Conservation (phyloP, 2,113 vertebrate genomes). For the Siniperca knerii region DNA sequence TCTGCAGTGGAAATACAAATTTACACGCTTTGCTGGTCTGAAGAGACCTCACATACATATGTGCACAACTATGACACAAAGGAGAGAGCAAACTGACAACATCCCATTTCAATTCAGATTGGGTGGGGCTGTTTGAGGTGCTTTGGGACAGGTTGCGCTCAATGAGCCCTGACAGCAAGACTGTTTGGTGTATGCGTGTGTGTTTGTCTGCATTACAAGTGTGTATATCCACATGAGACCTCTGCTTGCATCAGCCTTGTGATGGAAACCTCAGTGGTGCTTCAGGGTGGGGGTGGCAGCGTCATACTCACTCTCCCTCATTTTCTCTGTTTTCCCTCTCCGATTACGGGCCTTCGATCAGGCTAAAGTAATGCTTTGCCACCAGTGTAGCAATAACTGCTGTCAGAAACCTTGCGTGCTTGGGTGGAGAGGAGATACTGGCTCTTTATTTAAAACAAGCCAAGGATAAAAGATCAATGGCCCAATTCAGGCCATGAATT, state of each 20-base stretch:
- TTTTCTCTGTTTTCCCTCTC: slow-evolving; percentile 65
- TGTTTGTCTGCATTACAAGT: slow-evolving; percentile 59
- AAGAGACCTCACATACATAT: slow-evolving; percentile 36
- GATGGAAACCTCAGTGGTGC: slow-evolving; percentile 64
- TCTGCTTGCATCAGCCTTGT: slow-evolving; percentile 59
- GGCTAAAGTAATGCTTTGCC: slow-evolving; percentile 71
- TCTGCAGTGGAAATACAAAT: slow-evolving; percentile 37
- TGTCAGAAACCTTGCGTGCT: slow-evolving; percentile 70
- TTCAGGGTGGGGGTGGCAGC: slow-evolving; percentile 27
- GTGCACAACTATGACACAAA: slow-evolving; percentile 47
- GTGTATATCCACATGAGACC: slow-evolving; percentile 61
- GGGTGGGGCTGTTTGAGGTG: slow-evolving; percentile 60
- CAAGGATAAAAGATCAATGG: slow-evolving; percentile 79
- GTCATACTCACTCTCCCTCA: slow-evolving; percentile 31
- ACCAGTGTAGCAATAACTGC: slow-evolving; percentile 68
- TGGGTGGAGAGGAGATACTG: slow-evolving; percentile 64
- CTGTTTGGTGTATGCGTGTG: slow-evolving; percentile 36
- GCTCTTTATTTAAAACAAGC: slow-evolving; percentile 81
- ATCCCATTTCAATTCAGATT: slow-evolving; percentile 32
- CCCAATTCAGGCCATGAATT: slow-evolving; percentile 70
- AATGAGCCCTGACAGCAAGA: slow-evolving; percentile 65
- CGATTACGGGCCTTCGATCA: slow-evolving; percentile 80
- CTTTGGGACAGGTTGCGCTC: slow-evolving; percentile 59
- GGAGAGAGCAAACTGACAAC: slow-evolving; percentile 26
- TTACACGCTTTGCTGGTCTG: slow-evolving; percentile 49